phyloP scores from a whole-genome alignment of 2,797 vertebrate species.

The Pantherophis alleghaniensis region DNA sequence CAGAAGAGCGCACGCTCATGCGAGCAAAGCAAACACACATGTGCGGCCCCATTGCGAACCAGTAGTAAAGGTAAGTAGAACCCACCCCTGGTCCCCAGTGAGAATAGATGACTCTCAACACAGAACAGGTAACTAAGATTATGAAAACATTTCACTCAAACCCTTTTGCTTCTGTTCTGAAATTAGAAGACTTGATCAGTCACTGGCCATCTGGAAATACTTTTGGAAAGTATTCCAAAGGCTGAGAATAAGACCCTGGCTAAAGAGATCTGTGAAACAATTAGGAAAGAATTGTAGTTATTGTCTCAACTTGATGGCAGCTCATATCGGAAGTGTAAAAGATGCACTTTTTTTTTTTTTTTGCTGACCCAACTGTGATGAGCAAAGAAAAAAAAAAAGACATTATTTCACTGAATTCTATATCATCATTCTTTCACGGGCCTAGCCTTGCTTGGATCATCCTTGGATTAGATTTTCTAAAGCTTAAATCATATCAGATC shows the following conservation, averaged over 20 bases:
- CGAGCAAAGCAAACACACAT: too few relatives aligned
- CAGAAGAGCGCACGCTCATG: too few relatives aligned
- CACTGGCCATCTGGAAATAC: not conserved
- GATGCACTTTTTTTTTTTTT: not conserved
- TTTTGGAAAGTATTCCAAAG: not conserved
- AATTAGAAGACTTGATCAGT: not conserved
- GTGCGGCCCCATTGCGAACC: too few relatives aligned
- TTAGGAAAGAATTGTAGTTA: not conserved
- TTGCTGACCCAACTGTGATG: not conserved
- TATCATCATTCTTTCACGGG: not conserved
- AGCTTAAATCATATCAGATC: not conserved
- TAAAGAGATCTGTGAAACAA: not conserved
- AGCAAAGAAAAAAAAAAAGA: not conserved
- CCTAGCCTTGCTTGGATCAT: not conserved
- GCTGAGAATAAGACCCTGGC: not conserved
- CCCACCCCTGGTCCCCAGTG: not conserved
- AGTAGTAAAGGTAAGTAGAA: too few relatives aligned
- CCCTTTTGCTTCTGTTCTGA: not conserved
- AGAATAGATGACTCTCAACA: not conserved
- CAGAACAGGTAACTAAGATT: not conserved
- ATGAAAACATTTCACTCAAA: not conserved
- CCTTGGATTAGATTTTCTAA: not conserved
- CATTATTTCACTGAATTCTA: not conserved
- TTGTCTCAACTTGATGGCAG: not conserved
- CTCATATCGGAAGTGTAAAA: not conserved